Evolutionary conservation across 2,113 vertebrate genomes (phyloP).

Genomic region (Panthera tigris): DNA sequence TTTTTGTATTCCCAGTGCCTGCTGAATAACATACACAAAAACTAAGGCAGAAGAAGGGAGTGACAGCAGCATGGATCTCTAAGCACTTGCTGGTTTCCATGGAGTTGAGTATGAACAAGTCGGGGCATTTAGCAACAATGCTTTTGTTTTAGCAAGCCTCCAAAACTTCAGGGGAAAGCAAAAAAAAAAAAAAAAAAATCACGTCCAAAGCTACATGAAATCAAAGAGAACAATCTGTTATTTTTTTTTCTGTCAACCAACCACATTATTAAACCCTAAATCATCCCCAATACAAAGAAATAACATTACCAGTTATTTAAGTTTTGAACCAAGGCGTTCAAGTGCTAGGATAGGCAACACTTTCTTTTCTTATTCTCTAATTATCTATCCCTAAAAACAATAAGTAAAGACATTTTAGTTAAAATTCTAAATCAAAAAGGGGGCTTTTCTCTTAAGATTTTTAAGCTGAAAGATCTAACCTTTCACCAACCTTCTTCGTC

Average conservation of each 20-base stretch:
- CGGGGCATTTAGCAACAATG: neutral
- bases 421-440: neutral
- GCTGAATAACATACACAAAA: neutral
- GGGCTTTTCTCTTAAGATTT: slow-evolving; percentile 13
- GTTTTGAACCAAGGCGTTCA: slow-evolving; percentile 58
- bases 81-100: neutral
- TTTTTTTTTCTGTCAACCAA: slow-evolving; percentile 62
- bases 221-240: slow-evolving; percentile 53
- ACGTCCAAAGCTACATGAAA: neutral
- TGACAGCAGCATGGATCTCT: neutral
- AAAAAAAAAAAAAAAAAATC: neutral
- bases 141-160: neutral
- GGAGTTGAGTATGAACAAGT: neutral
- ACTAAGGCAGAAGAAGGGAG: neutral
- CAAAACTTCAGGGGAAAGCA: neutral
- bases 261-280: slow-evolving; percentile 62
- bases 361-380: slow-evolving; percentile 39
- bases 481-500: slow-evolving; percentile 49
- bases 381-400: slow-evolving; percentile 56
- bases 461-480: slow-evolving; percentile 72
- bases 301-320: slow-evolving; percentile 41
- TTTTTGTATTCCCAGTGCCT: neutral
- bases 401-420: slow-evolving; percentile 30
- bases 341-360: neutral
- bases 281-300: slow-evolving; percentile 37